Percentiles rank a stretch among this genome's conserved stretches.
These are phyloP conservation scores for Acanthochromis polyacanthus DNA, from an alignment of 2,113 vertebrate genomes.

Conservation along the genomic window DNA sequence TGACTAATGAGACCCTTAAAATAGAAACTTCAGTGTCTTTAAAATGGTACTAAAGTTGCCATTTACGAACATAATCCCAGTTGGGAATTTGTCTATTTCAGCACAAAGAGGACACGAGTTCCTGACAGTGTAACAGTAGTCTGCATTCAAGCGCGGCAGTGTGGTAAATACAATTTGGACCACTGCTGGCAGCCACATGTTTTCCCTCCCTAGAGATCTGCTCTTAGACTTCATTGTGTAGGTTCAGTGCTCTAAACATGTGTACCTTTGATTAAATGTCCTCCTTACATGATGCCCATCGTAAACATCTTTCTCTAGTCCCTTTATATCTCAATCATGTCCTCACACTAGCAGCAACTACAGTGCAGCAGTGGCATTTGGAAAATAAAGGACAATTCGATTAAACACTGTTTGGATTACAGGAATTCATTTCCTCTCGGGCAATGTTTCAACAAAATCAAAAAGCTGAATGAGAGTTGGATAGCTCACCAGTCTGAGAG, in stretches of 20 bases:
- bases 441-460: conserved; percentile 44
- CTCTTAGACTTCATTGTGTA: conserved; percentile 16
- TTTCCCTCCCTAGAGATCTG: conserved; percentile 16
- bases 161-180: conserved; percentile 29
- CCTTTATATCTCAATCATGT: conserved; percentile 11
- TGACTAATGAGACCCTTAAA: conserved; percentile 40
- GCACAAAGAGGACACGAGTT: conserved; percentile 4
- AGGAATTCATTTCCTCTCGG: conserved; percentile 33
- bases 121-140: conserved; percentile 36
- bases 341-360: conserved; percentile 1
- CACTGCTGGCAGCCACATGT: conserved; percentile 30
- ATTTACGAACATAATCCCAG: conserved; percentile 46
- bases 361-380: conserved; percentile 27
- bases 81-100: conserved; percentile 41
- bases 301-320: conserved; percentile 10
- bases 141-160: conserved; percentile 28
- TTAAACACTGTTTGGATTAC: conserved; percentile 39
- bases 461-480: conserved; percentile 15
- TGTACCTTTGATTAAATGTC: conserved; percentile 9
- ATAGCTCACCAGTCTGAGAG: conserved; percentile 11
- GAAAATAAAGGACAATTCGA: conserved; percentile 37
- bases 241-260: background rate
- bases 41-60: conserved; percentile 44
- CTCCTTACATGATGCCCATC: conserved; percentile 19
- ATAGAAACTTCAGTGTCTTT: conserved; percentile 46